Conservation (phyloP, 2,797 vertebrate species). For the Poeciliopsis presidionis region DNA sequence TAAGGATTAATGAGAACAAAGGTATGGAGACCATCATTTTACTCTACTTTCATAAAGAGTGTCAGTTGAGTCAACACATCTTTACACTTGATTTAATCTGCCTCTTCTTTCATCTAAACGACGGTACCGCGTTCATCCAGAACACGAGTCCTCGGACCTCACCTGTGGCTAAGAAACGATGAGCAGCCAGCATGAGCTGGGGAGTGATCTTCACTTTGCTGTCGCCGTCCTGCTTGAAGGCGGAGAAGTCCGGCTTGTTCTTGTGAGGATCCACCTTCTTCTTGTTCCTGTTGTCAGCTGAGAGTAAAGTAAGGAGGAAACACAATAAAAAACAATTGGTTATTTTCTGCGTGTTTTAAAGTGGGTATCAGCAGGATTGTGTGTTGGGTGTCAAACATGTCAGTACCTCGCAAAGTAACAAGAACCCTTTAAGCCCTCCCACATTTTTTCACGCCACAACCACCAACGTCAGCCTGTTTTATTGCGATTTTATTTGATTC, state of each 20-base stretch:
- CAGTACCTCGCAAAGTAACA: background rate
- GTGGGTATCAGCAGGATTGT: background rate
- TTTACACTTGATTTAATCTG: background rate
- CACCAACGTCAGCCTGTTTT: background rate
- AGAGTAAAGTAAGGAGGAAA: background rate
- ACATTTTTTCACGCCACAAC: background rate
- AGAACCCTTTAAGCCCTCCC: background rate
- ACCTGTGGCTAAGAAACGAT: conserved; percentile 95
- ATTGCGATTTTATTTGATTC: background rate
- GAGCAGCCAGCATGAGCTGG: conserved; percentile 93
- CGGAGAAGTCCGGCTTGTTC: conserved; percentile 92
- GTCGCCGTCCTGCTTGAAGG: conserved; percentile 90
- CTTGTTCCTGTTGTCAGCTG: conserved; percentile 92
- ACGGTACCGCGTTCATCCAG: background rate
- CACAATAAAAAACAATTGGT: background rate
- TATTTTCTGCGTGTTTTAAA: background rate
- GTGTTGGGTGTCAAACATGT: background rate
- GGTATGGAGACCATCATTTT: background rate
- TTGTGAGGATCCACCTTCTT: conserved; percentile 88
- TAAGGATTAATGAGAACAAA: background rate
- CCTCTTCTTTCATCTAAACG: background rate
- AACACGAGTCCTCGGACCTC: conserved; percentile 21
- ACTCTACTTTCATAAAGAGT: background rate
- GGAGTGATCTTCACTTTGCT: conserved; percentile 94
- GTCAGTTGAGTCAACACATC: background rate